phyloP scores from a whole-genome alignment of 2,797 vertebrate species.

The Periparus ater region DNA sequence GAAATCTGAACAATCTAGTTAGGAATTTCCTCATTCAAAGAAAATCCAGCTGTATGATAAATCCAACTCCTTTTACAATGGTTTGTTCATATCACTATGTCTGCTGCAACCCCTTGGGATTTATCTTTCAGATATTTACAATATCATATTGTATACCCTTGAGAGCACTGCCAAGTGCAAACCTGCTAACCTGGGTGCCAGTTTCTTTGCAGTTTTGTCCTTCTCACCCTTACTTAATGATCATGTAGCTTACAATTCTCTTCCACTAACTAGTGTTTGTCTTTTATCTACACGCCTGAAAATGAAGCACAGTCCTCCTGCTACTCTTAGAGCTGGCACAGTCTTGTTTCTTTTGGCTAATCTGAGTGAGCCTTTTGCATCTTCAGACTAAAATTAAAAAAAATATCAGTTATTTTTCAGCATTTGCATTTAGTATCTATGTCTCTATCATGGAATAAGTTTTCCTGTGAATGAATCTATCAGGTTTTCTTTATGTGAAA shows the following conservation, averaged over 20 bases:
- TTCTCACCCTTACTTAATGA: neutral
- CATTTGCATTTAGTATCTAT: neutral
- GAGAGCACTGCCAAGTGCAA: neutral
- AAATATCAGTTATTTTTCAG: neutral
- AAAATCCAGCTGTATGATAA: neutral
- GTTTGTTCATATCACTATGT: neutral
- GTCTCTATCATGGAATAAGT: neutral
- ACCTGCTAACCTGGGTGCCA: neutral
- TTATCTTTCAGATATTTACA: neutral
- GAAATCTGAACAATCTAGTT: neutral
- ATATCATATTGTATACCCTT: neutral
- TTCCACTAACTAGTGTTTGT: neutral
- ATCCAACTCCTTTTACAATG: neutral
- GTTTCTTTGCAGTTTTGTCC: neutral
- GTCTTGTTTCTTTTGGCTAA: neutral
- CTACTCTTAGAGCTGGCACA: accelerated
- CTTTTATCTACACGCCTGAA: neutral
- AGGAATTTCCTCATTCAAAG: neutral
- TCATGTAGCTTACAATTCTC: neutral
- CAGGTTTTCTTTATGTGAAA: neutral
- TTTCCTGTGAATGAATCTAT: neutral
- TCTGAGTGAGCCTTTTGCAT: neutral
- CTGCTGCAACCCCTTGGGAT: neutral
- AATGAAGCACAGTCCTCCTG: neutral
- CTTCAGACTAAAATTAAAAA: neutral